A percentile compares a stretch with the other conserved stretches of the same genome.
Evolutionary conservation across 2,888 invertebrate species (phyloP).

Genomic region (Drosophila cracens): DNA sequence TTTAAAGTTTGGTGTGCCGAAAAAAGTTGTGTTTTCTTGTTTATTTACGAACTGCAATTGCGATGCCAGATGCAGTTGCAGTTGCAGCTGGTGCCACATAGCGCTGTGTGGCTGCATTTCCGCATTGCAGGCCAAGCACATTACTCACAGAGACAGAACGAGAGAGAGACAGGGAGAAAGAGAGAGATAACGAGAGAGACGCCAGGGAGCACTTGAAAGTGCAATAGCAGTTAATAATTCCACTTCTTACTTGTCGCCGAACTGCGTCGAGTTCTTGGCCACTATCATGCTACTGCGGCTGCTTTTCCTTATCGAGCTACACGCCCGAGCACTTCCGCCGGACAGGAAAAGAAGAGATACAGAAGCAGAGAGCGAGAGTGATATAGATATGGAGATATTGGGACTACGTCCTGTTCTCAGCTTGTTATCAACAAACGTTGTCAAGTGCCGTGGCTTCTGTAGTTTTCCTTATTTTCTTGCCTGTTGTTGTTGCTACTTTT

Average conservation of each 20-base stretch:
- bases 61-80: conserved; percentile 4
- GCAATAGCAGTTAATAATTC: conserved; percentile 78
- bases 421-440: conserved; percentile 68
- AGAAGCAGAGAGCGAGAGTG: conserved; percentile 1
- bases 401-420: conserved; percentile 26
- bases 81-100: conserved; percentile 25
- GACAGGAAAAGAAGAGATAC: neutral
- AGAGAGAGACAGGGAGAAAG: neutral
- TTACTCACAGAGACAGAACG: conserved; percentile 58
- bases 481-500: conserved; percentile 30
- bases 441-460: conserved; percentile 61
- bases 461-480: conserved; percentile 21
- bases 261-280: conserved; percentile 59
- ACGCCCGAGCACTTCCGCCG: conserved; percentile 59
- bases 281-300: conserved; percentile 27
- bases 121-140: conserved; percentile 75
- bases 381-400: neutral
- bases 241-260: conserved; percentile 61
- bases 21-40: neutral
- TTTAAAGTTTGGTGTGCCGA: neutral
- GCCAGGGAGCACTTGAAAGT: conserved; percentile 69
- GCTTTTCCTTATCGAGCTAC: conserved; percentile 57
- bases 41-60: conserved; percentile 60
- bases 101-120: conserved; percentile 60
- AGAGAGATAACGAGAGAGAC: neutral